Evolutionary conservation across 2,113 vertebrate genomes (phyloP).

Genomic region (Psilopogon haemacephalus): DNA sequence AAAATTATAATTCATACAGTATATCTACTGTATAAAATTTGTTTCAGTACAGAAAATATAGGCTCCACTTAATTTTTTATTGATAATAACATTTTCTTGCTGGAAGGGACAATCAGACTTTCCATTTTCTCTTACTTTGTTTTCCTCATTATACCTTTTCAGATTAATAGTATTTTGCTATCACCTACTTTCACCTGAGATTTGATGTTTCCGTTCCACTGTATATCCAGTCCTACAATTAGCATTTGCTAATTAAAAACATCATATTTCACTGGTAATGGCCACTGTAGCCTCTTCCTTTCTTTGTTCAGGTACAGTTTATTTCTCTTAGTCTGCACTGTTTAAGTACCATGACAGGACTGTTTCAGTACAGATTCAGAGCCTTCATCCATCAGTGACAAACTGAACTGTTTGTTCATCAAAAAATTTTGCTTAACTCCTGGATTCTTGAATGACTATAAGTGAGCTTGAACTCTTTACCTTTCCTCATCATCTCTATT

Average conservation of each 20-base stretch:
- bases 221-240: slow-evolving; percentile 54
- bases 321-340: slow-evolving; percentile 44
- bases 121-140: slow-evolving; percentile 53
- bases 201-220: slow-evolving; percentile 18
- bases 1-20: slow-evolving; percentile 10
- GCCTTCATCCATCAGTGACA: slow-evolving; percentile 60
- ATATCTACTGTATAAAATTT: neutral
- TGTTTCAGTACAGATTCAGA: slow-evolving; percentile 42
- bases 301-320: slow-evolving; percentile 37
- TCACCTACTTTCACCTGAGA: slow-evolving; percentile 63
- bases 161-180: slow-evolving; percentile 64
- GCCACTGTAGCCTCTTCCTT: slow-evolving; percentile 15
- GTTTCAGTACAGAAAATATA: slow-evolving; percentile 20
- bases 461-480: slow-evolving; percentile 59
- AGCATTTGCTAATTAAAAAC: slow-evolving; percentile 62
- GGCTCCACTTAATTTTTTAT: slow-evolving; percentile 38
- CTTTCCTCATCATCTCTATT: slow-evolving; percentile 16
- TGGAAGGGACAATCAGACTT: slow-evolving; percentile 62
- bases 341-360: slow-evolving; percentile 24
- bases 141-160: slow-evolving; percentile 60
- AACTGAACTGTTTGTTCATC: slow-evolving; percentile 44
- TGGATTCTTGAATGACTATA: neutral
- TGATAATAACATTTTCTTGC: slow-evolving; percentile 63
- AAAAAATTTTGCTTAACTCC: slow-evolving; percentile 50
- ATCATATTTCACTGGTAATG: slow-evolving; percentile 62